phyloP scores from a whole-genome alignment of 2,797 vertebrate genomes.

The Scyliorhinus canicula region DNA sequence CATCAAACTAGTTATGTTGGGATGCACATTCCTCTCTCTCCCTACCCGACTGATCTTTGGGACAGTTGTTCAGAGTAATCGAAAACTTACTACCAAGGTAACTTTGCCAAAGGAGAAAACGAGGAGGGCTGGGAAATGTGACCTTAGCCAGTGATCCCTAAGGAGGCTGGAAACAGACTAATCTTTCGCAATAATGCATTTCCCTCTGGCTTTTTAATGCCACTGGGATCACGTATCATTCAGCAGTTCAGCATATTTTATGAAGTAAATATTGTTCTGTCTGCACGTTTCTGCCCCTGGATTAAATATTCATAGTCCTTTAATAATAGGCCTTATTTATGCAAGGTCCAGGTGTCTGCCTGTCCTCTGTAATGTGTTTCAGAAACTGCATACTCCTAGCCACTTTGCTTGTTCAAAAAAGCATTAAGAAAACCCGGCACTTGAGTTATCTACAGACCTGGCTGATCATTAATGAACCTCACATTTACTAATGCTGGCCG shows the following conservation, averaged over 20 bases:
- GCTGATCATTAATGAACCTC: constrained; percentile 11
- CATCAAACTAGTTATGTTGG: not conserved
- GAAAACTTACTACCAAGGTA: not conserved
- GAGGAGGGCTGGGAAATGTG: not conserved
- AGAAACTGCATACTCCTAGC: not conserved
- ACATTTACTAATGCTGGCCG: not conserved
- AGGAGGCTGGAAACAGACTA: not conserved
- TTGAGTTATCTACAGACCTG: not conserved
- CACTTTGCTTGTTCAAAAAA: not conserved
- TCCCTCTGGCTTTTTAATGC: not conserved
- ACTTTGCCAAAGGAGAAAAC: not conserved
- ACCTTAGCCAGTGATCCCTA: not conserved
- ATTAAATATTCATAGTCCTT: not conserved
- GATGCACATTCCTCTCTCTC: not conserved
- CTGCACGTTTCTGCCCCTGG: not conserved
- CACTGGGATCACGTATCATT: not conserved
- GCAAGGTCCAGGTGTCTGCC: not conserved
- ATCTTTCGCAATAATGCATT: not conserved
- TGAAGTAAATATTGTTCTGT: not conserved
- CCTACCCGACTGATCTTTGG: not conserved
- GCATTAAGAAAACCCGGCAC: not conserved
- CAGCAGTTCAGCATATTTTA: constrained; percentile 13
- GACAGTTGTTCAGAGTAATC: not conserved
- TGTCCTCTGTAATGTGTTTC: not conserved
- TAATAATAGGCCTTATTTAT: not conserved